Base-by-base conservation (phyloP, 37 sponge, comb jelly and placozoan species). In the Beroe ovata region DNA sequence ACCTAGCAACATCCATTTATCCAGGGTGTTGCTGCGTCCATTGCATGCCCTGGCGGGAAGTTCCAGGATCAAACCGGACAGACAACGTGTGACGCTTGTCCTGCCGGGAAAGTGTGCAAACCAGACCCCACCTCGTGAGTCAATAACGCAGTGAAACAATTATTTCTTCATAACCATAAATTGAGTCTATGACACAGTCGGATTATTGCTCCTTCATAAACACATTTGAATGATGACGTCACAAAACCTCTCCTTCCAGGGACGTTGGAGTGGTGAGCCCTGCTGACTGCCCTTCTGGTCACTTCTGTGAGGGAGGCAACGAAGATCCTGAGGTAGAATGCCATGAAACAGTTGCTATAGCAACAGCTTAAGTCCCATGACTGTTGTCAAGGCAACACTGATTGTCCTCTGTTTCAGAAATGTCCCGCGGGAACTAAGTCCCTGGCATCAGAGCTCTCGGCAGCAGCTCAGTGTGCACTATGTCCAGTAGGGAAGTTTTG, bases 401-500 rank as follows among this genome's bases (percentile, higher is more conserved):
- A n/a, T n/a, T n/a, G n/a, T n/a, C n/a, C n/a, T 47, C 11, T 47
- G 11, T 47, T 47, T 16, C 69, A 66, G 69, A 26, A 66, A 77
- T 77, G 84, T 77, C 84, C 84, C 11, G 84, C 84, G 1, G 84
- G 84, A 2, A 77, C 84, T 29, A 39, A 77, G 58, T 77, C 84
- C 26, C 84, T 77, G 47, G 58, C 58, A 1, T 41, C 84, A 38
- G 22, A 77, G 4, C 84, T 77, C 28, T 36, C 54, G 26, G 23
- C 23, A 1, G 84, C 54, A 16, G 84, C 35, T 22, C 16, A 42
- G 38, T 77, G 42, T 25, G n/a, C 47, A 1, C 22, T 77, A 3
- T 89, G 89, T 36, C 91, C 91, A n/a, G 63, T 88, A 21, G 91
- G 91, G 19, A 88, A 54, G 42, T 90, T 54, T 33, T 89, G 89